phyloP scores from a whole-genome alignment of 2,888 invertebrate species.

The Caenorhabditis sinica region DNA sequence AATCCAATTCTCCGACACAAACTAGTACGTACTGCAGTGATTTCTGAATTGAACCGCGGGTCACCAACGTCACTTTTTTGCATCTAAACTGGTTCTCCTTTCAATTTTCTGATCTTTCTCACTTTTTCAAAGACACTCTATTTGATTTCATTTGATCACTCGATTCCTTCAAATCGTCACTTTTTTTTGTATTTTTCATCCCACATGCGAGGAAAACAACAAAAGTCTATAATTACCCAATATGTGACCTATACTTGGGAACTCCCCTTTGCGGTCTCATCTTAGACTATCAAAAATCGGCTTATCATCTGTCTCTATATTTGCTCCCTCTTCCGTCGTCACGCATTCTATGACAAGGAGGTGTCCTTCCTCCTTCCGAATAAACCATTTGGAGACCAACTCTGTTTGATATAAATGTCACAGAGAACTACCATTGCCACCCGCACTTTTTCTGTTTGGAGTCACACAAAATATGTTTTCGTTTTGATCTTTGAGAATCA shows the following conservation, averaged over 20 bases:
- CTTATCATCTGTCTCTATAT: slow-evolving; percentile 19
- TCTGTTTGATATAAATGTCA: slow-evolving; percentile 34
- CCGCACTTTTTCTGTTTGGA: slow-evolving; percentile 7
- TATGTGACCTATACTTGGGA: not conserved
- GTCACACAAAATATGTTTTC: slow-evolving; percentile 34
- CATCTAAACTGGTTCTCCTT: slow-evolving; percentile 14
- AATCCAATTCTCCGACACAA: not conserved
- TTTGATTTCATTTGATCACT: slow-evolving; percentile 2
- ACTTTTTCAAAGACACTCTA: slow-evolving; percentile 18
- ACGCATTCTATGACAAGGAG: slow-evolving; percentile 51
- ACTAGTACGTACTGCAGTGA: not conserved
- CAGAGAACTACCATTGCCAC: slow-evolving; percentile 49
- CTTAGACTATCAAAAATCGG: slow-evolving; percentile 55
- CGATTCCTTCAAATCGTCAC: not conserved
- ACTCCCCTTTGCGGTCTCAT: slow-evolving; percentile 28
- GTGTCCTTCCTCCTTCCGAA: slow-evolving; percentile 18
- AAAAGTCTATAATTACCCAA: slow-evolving; percentile 12
- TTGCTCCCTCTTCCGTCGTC: slow-evolving; percentile 32
- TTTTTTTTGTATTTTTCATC: not conserved
- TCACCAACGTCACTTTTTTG: slow-evolving; percentile 19
- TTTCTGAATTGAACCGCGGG: not conserved
- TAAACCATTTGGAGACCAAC: slow-evolving; percentile 50
- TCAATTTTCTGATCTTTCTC: slow-evolving; percentile 13
- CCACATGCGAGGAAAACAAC: slow-evolving; percentile 1
- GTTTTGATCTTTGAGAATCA: slow-evolving; percentile 27